Conservation (phyloP, 2,113 vertebrate species). For the Pteruthius melanotis region DNA sequence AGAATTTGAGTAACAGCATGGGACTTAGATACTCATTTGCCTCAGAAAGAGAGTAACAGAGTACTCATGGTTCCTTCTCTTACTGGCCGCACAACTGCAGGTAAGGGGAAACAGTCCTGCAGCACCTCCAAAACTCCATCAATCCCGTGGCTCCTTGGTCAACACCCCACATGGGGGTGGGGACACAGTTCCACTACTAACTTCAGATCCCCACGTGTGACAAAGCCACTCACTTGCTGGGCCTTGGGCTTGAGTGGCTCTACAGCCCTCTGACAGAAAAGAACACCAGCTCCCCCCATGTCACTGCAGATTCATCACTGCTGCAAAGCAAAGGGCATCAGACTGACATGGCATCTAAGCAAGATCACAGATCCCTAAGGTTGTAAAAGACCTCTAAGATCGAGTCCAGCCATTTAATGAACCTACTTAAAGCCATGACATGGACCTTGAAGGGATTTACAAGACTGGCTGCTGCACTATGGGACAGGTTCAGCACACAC, state of each 20-base stretch:
- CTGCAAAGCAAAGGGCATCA: neutral
- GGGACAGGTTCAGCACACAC: neutral
- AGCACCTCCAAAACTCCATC: neutral
- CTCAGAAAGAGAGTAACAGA: neutral
- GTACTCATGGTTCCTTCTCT: neutral
- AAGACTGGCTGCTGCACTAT: fast-evolving
- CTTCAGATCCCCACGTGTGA: fast-evolving
- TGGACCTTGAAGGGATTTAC: neutral
- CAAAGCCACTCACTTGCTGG: neutral
- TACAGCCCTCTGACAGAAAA: neutral
- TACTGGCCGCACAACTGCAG: too few species aligned
- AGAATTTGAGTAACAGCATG: neutral
- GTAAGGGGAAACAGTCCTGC: neutral
- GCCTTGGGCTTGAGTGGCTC: fast-evolving
- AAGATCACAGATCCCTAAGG: neutral
- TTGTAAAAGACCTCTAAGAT: neutral
- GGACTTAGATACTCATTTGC: neutral
- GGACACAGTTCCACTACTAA: neutral
- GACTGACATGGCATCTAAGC: fast-evolving
- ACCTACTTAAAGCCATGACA: neutral
- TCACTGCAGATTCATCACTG: neutral
- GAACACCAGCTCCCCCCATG: neutral
- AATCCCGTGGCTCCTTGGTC: fast-evolving
- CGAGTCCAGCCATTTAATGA: neutral
- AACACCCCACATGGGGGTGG: neutral